Evolutionary conservation across 2,113 vertebrate genomes (phyloP), one percentile per base, ranked within the genome.

Genomic region (Bombycilla garrulus): DNA sequence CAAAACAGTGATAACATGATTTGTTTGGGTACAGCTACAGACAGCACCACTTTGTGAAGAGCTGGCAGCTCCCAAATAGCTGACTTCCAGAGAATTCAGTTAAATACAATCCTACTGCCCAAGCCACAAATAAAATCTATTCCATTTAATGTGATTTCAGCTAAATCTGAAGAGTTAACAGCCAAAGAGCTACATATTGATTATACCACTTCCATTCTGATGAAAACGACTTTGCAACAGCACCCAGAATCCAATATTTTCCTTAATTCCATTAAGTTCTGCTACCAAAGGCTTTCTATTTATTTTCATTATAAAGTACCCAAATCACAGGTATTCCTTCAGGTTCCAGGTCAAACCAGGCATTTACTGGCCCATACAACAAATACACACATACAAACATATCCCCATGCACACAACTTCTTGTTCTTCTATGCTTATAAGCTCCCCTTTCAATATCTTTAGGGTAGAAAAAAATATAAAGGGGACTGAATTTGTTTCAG

Each of bases 161-260:
- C 50, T 91, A 91, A 84, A 92, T 88, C 58, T 94, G 62, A 87
- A 77, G 78, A 87, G 81, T 87, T 91, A 94, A 89, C 73, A 87
- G 70, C 50, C 81, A 73, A 92, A 95, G 58, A 96, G 84, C 71
- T 91, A 87, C 54, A 44, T 93, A 95, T 95, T 80, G 93, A 96
- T 93, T 89, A 93, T 40, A 73, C 36, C 81, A 81, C 81, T 89
- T 92, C 62, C 58, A 70, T 94, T 87, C 84, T 47, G 54, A 94
- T 36, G 29, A 57, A 80, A 86, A 88, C 3, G 1, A 80, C 74
- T 82, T 90, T 1, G 4, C 85, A 90, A 91, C 33, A 86, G 81
- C 81, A 92, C 42, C 66, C 29, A 72, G 45, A 67, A 84, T 62
- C 57, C 78, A 94, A 26, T 81, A 69, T 53, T 92, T 95, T 57